Evolutionary conservation across 2,113 vertebrate species (phyloP).

Genomic region (Cisticola juncidis): DNA sequence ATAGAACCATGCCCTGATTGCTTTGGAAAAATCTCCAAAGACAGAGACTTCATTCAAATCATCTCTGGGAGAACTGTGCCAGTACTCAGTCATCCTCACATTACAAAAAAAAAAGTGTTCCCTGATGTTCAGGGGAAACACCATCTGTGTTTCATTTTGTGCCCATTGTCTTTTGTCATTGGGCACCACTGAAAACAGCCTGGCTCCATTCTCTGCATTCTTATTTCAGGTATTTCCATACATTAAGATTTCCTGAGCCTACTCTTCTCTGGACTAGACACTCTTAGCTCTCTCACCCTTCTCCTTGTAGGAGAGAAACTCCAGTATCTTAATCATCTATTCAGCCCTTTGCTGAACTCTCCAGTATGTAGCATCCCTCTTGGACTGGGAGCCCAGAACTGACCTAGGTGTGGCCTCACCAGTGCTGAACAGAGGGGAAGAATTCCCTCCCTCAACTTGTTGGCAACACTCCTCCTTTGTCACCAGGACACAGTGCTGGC

Average conservation of each 20-base stretch:
- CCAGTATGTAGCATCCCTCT: background rate
- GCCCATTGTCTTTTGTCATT: background rate
- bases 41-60: background rate
- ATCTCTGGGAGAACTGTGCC: background rate
- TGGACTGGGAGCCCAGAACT: background rate
- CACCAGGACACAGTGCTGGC: background rate
- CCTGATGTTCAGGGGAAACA: background rate
- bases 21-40: background rate
- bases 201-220: background rate
- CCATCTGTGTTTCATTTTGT: background rate
- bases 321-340: background rate
- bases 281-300: background rate
- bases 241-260: accelerated
- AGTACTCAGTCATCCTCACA: accelerated
- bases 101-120: background rate
- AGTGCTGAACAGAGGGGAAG: background rate
- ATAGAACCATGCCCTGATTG: background rate
- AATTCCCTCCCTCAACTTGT: background rate
- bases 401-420: background rate
- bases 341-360: background rate
- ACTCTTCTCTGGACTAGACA: background rate
- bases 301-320: background rate
- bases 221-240: background rate
- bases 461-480: background rate
- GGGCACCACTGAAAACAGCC: background rate